Evolutionary conservation across 2,113 vertebrate genomes (phyloP), one percentile per base, ranked within the genome.

Genomic region (Python bivittatus): DNA sequence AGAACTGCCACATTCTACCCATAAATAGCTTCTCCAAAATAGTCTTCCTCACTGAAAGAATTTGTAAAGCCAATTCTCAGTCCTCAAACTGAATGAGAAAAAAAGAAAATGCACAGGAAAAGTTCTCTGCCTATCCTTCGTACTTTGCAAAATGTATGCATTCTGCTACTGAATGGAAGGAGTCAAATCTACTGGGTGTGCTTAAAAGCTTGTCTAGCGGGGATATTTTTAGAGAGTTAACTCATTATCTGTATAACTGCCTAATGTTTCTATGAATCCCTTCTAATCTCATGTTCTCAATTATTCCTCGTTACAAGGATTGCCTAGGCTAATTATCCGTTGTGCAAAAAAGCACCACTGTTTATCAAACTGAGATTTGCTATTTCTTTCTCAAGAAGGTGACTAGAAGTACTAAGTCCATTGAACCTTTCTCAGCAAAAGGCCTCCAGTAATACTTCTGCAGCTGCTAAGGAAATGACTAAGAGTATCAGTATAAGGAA

Each of bases 331-430:
- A 94, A 94, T 92, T 92, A 93, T 0, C 0, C 6, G 88, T 86
- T 93, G n/a, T 87, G 90, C 91, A 94, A 94, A 89, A 68, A 87
- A 87, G 0, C 88, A 17, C 84, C 91, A 94, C 54, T 92, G 91
- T 94, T 94, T 90, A 92, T 90, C 4, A 29, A 54, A 84, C 90
- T 92, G 29, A 0, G 60, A 88, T 95, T 94, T 96, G 0, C 54
- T 94, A n/a, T 23, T 42, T 88, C 88, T 61, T 54, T 88, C 5
- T 93, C 94, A 91, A 88, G n/a, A 79, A 94, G 92, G 10, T 68
- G 61, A 4, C 0, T 0, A 23, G 88, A 44, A 92, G 92, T 89
- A 91, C 90, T 94, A 60, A 86, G 2, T 61, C 1, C 90, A 90
- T 52, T 91, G 86, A 93, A 58, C 48, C 94, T 93, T 90, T 84